phyloP scores from a whole-genome alignment of 2,113 vertebrate species.

The Furnarius figulus region DNA sequence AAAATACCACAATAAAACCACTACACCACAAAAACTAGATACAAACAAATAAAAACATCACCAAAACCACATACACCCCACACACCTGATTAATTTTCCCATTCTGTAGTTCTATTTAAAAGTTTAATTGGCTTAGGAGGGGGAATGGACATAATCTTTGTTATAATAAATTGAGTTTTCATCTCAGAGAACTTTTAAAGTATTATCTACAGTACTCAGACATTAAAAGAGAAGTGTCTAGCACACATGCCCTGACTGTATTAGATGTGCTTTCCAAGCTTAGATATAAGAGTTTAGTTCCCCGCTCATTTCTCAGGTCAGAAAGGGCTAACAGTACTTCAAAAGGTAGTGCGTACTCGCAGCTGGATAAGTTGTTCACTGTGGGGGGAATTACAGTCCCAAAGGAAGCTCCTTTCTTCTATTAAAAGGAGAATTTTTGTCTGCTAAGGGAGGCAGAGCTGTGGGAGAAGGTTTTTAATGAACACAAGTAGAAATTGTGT shows the following conservation, averaged over 20 bases:
- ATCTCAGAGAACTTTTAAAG: neutral
- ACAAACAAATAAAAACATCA: neutral
- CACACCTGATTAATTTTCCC: neutral
- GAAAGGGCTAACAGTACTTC: slow-evolving; percentile 18
- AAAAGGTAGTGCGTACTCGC: neutral
- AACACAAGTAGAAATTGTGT: neutral
- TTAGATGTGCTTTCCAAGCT: neutral
- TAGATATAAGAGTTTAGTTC: neutral
- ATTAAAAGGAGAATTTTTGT: neutral
- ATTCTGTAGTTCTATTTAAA: neutral
- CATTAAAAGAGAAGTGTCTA: neutral
- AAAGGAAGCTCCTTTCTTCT: slow-evolving; percentile 27
- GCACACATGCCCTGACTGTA: neutral
- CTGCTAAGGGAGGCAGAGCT: neutral
- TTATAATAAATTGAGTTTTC: neutral
- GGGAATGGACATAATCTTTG: neutral
- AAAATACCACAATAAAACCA: neutral
- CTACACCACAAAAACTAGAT: neutral
- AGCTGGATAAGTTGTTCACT: neutral
- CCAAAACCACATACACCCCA: neutral
- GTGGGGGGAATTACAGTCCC: neutral
- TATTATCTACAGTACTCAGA: neutral
- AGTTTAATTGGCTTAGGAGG: neutral
- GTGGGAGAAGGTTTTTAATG: slow-evolving; percentile 39
- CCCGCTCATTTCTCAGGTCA: slow-evolving; percentile 26